Evolutionary conservation across 2,113 vertebrate genomes (phyloP).

Genomic region (Sphaerodactylus townsendi): DNA sequence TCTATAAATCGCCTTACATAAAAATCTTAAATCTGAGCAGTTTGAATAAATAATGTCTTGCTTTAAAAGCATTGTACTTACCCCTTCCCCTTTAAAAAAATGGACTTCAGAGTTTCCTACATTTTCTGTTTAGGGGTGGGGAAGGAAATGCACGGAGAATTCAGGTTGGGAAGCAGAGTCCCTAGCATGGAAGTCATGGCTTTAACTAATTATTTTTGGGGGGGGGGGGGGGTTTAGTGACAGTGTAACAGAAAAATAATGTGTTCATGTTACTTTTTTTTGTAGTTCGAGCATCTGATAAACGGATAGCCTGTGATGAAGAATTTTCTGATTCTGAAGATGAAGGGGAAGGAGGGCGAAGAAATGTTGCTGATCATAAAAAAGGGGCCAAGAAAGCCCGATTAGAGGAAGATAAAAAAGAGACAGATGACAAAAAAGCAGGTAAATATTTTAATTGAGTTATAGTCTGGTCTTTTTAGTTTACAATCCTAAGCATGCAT

Average conservation of each 20-base stretch:
- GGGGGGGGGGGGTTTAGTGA: too few species aligned
- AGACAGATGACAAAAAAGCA: constrained; percentile 87
- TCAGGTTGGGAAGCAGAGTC: too few species aligned
- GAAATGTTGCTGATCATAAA: constrained; percentile 89
- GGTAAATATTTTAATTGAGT: constrained; percentile 60
- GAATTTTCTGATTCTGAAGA: constrained; percentile 96
- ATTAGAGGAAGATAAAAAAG: constrained; percentile 91
- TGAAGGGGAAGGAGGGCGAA: constrained; percentile 89
- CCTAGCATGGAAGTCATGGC: too few species aligned
- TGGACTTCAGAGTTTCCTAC: too few species aligned
- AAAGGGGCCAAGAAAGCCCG: constrained; percentile 87
- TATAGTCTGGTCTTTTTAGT: not conserved
- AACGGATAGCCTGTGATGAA: constrained; percentile 92
- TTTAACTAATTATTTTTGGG: too few species aligned
- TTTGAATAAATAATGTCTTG: too few species aligned
- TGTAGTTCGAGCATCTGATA: constrained; percentile 90
- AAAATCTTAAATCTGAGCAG: too few species aligned
- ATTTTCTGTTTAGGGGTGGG: too few species aligned
- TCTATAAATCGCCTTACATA: too few species aligned
- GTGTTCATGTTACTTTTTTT: constrained; percentile 1
- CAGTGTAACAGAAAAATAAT: not conserved
- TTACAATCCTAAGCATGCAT: not conserved
- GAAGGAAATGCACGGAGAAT: too few species aligned
- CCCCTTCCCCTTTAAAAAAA: too few species aligned
- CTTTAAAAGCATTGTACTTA: too few species aligned